These are phyloP conservation scores for Blomia tropicalis DNA, from an alignment of 2,888 invertebrate genomes.

Conservation along the genomic window DNA sequence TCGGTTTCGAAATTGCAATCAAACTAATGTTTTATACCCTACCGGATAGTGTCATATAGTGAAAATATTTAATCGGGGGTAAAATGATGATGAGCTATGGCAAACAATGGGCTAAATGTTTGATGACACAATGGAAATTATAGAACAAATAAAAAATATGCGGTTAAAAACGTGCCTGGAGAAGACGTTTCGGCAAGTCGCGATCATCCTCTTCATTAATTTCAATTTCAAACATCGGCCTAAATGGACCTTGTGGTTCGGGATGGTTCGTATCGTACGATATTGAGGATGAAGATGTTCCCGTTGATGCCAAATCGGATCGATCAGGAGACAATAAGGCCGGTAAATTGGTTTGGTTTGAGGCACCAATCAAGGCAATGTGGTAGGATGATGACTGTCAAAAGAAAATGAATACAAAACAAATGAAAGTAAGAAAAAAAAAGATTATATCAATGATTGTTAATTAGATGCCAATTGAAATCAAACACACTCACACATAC, in stretches of 20 bases:
- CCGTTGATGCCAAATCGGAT: neutral
- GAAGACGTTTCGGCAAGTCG: constrained; percentile 76
- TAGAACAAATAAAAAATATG: too few species aligned
- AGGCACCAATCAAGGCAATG: constrained; percentile 9
- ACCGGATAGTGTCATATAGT: too few species aligned
- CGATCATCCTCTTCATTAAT: constrained; percentile 90
- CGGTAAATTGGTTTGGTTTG: neutral
- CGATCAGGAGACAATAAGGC: neutral
- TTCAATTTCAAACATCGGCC: constrained; percentile 82
- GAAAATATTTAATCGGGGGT: too few species aligned
- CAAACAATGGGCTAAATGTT: neutral
- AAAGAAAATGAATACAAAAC: neutral
- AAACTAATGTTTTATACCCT: too few species aligned
- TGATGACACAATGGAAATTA: too few species aligned
- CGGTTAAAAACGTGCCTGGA: constrained; percentile 48
- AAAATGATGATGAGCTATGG: too few species aligned
- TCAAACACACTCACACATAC: neutral
- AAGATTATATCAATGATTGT: too few species aligned
- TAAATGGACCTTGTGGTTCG: neutral
- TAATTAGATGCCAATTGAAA: too few species aligned
- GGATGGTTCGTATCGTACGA: neutral
- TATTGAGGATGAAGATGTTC: neutral
- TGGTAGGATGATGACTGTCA: neutral
- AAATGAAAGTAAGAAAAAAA: neutral
- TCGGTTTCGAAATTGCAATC: too few species aligned